Base-by-base conservation (phyloP, 2,888 invertebrate species). In the Stenodema calcarata region DNA sequence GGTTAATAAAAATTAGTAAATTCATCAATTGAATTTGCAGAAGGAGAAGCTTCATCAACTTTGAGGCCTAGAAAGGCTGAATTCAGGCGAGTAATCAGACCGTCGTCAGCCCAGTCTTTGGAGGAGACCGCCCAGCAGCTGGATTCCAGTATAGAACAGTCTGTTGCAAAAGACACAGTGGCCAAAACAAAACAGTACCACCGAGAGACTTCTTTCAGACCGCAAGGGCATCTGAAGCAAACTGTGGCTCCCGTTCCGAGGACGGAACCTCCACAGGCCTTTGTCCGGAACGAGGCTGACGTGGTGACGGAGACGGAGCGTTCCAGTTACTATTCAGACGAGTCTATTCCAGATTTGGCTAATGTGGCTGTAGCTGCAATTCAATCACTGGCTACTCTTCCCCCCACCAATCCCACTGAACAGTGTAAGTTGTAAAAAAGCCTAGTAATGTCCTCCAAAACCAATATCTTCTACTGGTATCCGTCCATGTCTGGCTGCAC, bases 351-450 rank as follows among this genome's bases (percentile, higher is more conserved):
- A 12, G 90, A 90, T 82, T 87, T 90, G 47, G 90, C 90, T 16
- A 89, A 90, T 86, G 89, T 90, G n/a, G 90, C 90, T 70, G 90
- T 90, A 47, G 90, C 89, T 14, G 89, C 90, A 87, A 89, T 90
- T 88, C 89, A 90, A 88, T 88, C 90, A 75, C 87, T 90, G 75
- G 89, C 90, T 23, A 90, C 91, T 6, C 88, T 87, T n/a, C 89
- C 88, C 18, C 89, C 88, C 35, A 79, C 89, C 11, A 86, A 87
- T 16, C 79, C 88, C 6, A 87, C 88, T 86, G 23, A 87, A 23
- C 80, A 87, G 73, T 88, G 88, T 88, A 83, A 62, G 86, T 76
- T n/a, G 7, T 35, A 35, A 35, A 35, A 7, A 7, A 35, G 35
- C 35, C 35, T 35, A 35, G 2, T 35, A 35, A 4, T 7, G 7